Percentiles rank a stretch among this genome's conserved stretches.
These are phyloP conservation scores for Drosophila helvetica DNA, from an alignment of 2,888 invertebrate species.

Conservation along the genomic window DNA sequence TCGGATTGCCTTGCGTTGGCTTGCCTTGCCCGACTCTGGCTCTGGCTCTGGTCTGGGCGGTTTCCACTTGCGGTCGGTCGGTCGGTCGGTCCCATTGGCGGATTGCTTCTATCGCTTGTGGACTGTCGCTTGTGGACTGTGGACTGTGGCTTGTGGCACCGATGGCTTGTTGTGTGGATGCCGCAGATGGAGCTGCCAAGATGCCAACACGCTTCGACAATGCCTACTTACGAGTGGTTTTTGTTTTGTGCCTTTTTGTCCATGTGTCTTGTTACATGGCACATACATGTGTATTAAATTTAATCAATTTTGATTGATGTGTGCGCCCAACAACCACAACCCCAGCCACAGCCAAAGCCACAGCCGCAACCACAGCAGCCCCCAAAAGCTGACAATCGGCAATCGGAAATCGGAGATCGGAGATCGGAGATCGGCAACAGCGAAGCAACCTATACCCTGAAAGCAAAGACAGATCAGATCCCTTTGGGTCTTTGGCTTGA, in stretches of 20 bases:
- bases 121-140: background rate
- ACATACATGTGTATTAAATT: conserved; percentile 54
- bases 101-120: background rate
- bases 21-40: conserved; percentile 59
- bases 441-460: conserved; percentile 29
- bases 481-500: no score
- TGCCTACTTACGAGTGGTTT: conserved; percentile 61
- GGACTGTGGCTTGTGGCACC: conserved; percentile 23
- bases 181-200: conserved; percentile 71
- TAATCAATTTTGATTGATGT: conserved; percentile 77
- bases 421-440: background rate
- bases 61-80: conserved; percentile 23
- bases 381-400: conserved; percentile 26
- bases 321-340: conserved; percentile 44
- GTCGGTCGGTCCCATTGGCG: conserved; percentile 9
- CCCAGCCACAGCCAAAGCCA: conserved; percentile 4
- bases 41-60: conserved; percentile 46
- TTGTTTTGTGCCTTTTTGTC: conserved; percentile 38
- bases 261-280: conserved; percentile 37
- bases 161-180: conserved; percentile 16
- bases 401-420: background rate
- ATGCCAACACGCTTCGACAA: conserved; percentile 70
- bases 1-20: conserved; percentile 29
- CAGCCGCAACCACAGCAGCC: conserved; percentile 4
- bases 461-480: no score